These are phyloP conservation scores for Euclidia mi DNA, from an alignment of 2,888 invertebrate species.

Conservation along the genomic window DNA sequence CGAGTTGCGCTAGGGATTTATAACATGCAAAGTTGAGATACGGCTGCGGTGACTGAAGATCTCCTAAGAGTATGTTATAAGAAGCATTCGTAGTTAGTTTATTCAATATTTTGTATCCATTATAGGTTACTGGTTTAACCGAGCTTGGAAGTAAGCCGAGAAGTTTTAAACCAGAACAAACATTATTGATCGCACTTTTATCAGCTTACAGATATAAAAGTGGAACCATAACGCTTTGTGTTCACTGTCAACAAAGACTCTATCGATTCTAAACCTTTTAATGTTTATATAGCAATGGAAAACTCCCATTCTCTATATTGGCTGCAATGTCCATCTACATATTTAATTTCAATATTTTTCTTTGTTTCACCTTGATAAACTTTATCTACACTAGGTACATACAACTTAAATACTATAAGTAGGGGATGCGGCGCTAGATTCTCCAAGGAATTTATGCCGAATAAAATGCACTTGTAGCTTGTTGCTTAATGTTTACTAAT, in stretches of 20 bases:
- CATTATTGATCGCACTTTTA: constrained; percentile 2
- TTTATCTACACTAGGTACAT: too few relatives aligned
- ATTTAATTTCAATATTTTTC: background rate
- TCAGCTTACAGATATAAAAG: constrained; percentile 7
- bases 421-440: too few relatives aligned
- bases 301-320: constrained; percentile 8
- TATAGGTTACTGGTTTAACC: background rate
- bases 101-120: too few relatives aligned
- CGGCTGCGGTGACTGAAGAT: too few relatives aligned
- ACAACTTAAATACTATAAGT: too few relatives aligned
- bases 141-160: constrained; percentile 4
- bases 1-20: too few relatives aligned
- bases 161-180: constrained; percentile 9
- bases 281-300: constrained; percentile 23
- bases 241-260: constrained; percentile 39
- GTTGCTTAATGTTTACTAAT: too few relatives aligned
- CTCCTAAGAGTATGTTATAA: too few relatives aligned
- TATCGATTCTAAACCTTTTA: constrained; percentile 27
- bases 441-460: too few relatives aligned
- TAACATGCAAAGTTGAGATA: too few relatives aligned
- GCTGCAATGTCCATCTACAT: constrained; percentile 3
- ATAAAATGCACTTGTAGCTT: too few relatives aligned
- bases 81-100: too few relatives aligned
- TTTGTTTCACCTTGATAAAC: background rate
- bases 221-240: constrained; percentile 27